Base-by-base conservation (phyloP, 2,113 vertebrate species). In the Trematomus loennbergii region DNA sequence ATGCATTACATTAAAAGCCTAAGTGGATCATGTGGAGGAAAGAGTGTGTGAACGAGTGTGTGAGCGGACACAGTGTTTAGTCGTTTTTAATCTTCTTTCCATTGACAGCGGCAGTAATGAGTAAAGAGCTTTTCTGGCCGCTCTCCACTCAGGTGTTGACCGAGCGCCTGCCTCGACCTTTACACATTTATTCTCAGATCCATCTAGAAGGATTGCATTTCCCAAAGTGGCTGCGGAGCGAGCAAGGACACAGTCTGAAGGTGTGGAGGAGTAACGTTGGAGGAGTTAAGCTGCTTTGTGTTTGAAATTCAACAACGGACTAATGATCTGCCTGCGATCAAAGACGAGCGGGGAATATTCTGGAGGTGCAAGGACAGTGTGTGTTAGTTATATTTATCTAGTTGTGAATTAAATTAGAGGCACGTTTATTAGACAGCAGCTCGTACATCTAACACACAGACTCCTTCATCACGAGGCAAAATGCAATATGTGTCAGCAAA, bases 61-160 rank as follows among this genome's bases (percentile, higher is more conserved):
- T 29, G 80, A 79, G 74, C 77, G 84, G 89, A 90, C 66, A 74
- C 33, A 46, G 73, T 90, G 82, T 81, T 92, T 71, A 86, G 85
- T 70, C 65, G 18, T 72, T 84, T 82, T 89, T 93, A 92, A 94
- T 94, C 91, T 90, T 79, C 90, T 93, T 91, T 83, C 82, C 88
- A 93, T 93, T 59, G 89, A 92, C 89, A 91, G 87, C 33, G 76
- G 76, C 52, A 66, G 81, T 93, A 94, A 95, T 92, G 90, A 93
- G 91, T 77, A 90, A 88, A 93, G 81, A 94, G 92, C 78, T 92
- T 94, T 94, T 92, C 89, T 94, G 94, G 92, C 91, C 70, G 62
- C 68, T 64, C 43, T 94, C 92, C 95, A 93, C 77, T 71, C 75
- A 89, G 87, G 83, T 89, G 88, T 84, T 89, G 80, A 92, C 87